Evolutionary conservation across 1,140 invertebrate genomes (phyloP).

Genomic region (Carposina sasakii): DNA sequence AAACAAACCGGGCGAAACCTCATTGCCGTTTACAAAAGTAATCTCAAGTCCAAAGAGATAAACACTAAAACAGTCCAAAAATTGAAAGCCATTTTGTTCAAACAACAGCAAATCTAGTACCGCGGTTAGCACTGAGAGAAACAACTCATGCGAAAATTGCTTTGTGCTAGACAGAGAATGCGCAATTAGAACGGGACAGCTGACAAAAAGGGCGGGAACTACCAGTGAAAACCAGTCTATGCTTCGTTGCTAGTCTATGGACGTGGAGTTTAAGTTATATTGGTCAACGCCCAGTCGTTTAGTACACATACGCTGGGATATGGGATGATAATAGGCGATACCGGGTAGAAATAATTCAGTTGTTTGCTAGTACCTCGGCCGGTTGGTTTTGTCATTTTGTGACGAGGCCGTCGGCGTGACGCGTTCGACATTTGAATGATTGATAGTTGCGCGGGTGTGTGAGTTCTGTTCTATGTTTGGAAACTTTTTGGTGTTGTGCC

Average conservation of each 20-base stretch:
- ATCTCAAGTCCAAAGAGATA: no score
- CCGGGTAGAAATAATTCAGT: slow-evolving; percentile 57
- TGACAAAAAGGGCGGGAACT: slow-evolving; percentile 36
- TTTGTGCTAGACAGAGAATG: slow-evolving; percentile 25
- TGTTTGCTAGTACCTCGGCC: slow-evolving; percentile 34
- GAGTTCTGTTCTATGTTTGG: slow-evolving; percentile 24
- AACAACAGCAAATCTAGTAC: slow-evolving; percentile 27
- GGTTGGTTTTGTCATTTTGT: slow-evolving; percentile 26
- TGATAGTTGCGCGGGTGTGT: slow-evolving; percentile 20
- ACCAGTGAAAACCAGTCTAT: no score
- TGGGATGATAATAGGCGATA: slow-evolving; percentile 54
- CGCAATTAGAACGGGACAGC: slow-evolving; percentile 27
- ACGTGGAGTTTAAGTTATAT: slow-evolving; percentile 16
- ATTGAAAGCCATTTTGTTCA: slow-evolving; percentile 26
- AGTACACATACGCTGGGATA: slow-evolving; percentile 50
- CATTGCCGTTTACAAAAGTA: no score
- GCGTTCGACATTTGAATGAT: slow-evolving; percentile 23
- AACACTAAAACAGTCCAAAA: no score
- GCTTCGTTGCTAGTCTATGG: no score
- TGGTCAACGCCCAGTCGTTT: slow-evolving; percentile 47
- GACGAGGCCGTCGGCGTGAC: no score
- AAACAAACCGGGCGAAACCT: no score
- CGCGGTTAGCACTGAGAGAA: slow-evolving; percentile 22
- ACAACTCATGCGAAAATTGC: slow-evolving; percentile 33
- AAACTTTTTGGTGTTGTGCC: slow-evolving; percentile 8